These are phyloP conservation scores for Rhinogobio ventralis DNA, from an alignment of 2,797 vertebrate genomes.

Conservation along the genomic window DNA sequence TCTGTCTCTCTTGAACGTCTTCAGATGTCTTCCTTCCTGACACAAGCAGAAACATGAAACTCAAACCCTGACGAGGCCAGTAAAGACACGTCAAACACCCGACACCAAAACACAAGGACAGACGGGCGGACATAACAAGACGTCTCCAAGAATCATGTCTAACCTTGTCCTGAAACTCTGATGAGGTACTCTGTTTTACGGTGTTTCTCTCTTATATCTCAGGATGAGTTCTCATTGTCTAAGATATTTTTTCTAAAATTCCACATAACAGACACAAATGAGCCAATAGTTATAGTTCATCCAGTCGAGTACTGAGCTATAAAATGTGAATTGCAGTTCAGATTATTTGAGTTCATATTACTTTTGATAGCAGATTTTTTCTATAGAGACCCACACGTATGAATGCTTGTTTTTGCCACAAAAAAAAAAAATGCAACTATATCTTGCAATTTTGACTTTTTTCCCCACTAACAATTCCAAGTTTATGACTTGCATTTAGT, in stretches of 20 bases:
- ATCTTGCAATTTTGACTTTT: background rate
- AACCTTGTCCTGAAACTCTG: constrained; percentile 18
- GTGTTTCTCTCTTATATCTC: background rate
- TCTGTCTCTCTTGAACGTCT: background rate
- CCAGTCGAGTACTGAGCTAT: background rate
- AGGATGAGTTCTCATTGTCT: background rate
- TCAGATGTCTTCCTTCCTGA: constrained; percentile 11
- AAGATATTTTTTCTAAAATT: background rate
- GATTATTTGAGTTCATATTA: background rate
- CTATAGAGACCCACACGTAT: background rate
- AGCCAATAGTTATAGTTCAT: background rate
- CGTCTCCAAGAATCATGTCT: background rate
- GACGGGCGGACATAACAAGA: constrained; percentile 18
- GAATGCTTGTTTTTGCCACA: background rate
- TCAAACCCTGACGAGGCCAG: constrained; percentile 35
- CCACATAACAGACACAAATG: background rate
- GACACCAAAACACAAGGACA: constrained; percentile 6
- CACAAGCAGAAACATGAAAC: constrained; percentile 30
- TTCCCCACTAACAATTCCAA: background rate
- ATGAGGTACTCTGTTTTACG: background rate
- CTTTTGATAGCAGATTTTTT: background rate
- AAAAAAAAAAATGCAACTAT: background rate
- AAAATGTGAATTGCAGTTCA: background rate
- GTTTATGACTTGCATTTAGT: background rate
- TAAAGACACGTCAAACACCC: constrained; percentile 45